Evolutionary conservation across 2,888 invertebrate species (phyloP), one percentile per base, ranked within the genome.

Genomic region (Cryptophagus acutangulus): DNA sequence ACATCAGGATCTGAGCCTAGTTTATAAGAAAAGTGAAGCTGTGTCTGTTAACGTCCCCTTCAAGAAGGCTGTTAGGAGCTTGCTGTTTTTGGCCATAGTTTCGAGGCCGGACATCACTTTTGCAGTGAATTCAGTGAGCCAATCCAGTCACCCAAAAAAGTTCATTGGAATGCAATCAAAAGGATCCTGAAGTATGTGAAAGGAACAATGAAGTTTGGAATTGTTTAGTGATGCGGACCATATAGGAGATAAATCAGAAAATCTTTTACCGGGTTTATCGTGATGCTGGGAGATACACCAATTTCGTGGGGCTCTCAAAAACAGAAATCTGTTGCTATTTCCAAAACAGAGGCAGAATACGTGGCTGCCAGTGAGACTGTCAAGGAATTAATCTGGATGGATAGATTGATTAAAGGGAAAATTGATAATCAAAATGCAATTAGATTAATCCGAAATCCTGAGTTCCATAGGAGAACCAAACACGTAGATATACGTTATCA

Each of bases 401-500:
- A 15, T 9, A 17, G 18, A 34, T n/a, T 34, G 16, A 13, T 34
- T 25, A 36, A 26, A 25, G 36, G 26, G 15, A 12, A 25, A 10
- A 12, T 10, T 25, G 36, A 36, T 36, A 36, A 36, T 15, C 12
- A 13, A 25, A 36, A 17, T 24, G 24, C 36, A 2, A 25, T 36
- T 13, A 36, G 26, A 36, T 16, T 36, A 20, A 15, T 36, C 12
- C 24, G 26, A 25, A 36, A 36, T 36, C 36, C 36, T 3, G 17
- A 25, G 16, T 36, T 24, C 14, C 36, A 36, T 36, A 10, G 14
- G 3, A 24, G 36, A 25, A 36, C 36, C n/a, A 36, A 36, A 24
- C 36, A 36, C 17, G 15, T 36, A 2, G 36, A 36, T 36, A 26
- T 36, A 24, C 20, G 25, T 24, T 36, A 14, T 25, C 13, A 36